phyloP scores from a whole-genome alignment of 2,888 invertebrate genomes.

The Adineta ricciae region DNA sequence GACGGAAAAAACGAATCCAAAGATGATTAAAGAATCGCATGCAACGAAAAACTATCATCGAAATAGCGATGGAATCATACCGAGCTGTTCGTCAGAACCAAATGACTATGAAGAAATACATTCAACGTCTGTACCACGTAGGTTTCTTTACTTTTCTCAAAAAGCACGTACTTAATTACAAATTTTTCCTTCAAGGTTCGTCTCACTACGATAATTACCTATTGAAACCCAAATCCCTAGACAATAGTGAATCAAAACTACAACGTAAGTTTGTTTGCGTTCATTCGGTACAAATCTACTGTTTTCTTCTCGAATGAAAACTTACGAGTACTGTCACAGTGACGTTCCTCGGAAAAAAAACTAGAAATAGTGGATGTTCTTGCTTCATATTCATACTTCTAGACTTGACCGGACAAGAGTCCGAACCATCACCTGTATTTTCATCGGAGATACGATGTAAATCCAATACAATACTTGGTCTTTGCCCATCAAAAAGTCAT shows the following conservation, averaged over 20 bases:
- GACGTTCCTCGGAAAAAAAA: no score
- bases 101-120: background rate
- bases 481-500: background rate
- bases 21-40: background rate
- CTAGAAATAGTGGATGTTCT: background rate
- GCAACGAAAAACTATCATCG: background rate
- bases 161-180: background rate
- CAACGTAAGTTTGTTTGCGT: background rate
- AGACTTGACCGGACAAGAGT: background rate
- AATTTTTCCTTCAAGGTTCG: background rate
- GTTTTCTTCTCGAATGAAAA: background rate
- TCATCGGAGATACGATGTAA: background rate
- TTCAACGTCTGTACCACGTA: background rate
- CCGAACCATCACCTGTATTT: background rate
- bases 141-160: background rate
- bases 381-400: conserved; percentile 1
- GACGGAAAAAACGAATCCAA: background rate
- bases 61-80: background rate
- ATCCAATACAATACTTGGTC: background rate
- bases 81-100: no score
- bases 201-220: background rate
- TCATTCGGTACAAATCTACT: background rate
- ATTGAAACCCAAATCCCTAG: background rate
- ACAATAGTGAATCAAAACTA: background rate
- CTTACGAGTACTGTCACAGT: background rate